Conservation (phyloP, 2,797 vertebrate species). For the Pangasius larnaudii region DNA sequence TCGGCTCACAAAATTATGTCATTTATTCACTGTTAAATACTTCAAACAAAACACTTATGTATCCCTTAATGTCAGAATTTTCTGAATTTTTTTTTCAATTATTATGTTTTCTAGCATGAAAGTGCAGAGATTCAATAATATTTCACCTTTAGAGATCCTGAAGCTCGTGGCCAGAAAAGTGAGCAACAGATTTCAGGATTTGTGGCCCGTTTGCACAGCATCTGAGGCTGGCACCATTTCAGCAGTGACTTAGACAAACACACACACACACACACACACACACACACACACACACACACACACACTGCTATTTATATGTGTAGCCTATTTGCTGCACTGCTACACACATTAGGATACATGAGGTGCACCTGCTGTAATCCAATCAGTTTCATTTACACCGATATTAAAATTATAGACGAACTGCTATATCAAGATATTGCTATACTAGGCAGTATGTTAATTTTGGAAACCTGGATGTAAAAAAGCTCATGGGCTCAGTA, state of each 20-base stretch:
- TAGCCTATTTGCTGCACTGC: neutral
- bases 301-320: neutral
- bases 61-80: neutral
- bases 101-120: neutral
- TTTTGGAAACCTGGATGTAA: conserved; percentile 6
- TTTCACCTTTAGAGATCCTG: neutral
- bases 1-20: neutral
- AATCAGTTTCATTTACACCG: conserved; percentile 8
- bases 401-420: neutral
- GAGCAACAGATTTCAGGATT: neutral
- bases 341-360: conserved; percentile 28
- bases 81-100: neutral
- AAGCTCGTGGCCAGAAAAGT: neutral
- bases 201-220: neutral
- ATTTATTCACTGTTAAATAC: neutral
- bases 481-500: neutral
- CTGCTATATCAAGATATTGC: neutral
- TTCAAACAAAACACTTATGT: neutral
- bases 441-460: neutral
- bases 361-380: conserved; percentile 6
- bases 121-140: neutral
- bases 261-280: neutral
- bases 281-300: neutral
- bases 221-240: neutral
- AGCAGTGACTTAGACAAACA: neutral